Base-by-base conservation (phyloP, 2,888 invertebrate genomes). In the Cancer borealis region DNA sequence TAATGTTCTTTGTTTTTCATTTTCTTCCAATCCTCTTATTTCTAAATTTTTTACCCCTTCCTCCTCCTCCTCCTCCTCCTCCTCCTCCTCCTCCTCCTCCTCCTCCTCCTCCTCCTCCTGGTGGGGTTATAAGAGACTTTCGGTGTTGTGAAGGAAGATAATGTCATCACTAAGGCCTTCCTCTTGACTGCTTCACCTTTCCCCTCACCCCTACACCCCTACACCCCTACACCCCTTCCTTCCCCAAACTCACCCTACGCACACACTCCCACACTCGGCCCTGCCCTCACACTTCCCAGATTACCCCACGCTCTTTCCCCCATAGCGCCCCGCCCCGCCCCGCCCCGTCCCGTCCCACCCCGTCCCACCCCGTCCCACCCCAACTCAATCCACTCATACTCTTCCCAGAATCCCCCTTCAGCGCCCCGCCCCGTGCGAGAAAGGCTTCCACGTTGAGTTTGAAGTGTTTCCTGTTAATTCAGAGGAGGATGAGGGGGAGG, bases 61-160 rank as follows among this genome's bases (percentile, higher is more conserved):
- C 4, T 73, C 8, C 21, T 73, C 8, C 14, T 73, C n/a, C 21
- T 73, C n/a, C 30, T 30, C 79, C 30, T 30, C 30, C 30, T 30
- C 79, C 30, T 79, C 79, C 79, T 79, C 79, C 79, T 79, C 79
- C 79, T 79, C 79, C 79, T 79, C 79, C 79, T 79, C 79, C 79
- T 79, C 79, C 79, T 79, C 79, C 79, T 79, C 79, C 79, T 79
- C 79, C 79, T 79, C 79, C 79, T 30, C 0, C 30, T 66, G 66
- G 66, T 8, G 66, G n/a, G 21, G 66, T 21, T 66, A 66, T 66
- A 66, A 66, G 66, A 66, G 66, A 66, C 66, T 66, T n/a, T 66
- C n/a, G 14, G n/a, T 66, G 66, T 66, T 66, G 66, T 66, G n/a
- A n/a, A n/a, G 8, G 66, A 66, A 66, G 66, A 66, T 66, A 66